Base-by-base conservation (phyloP, 1,140 invertebrate species). In the Gryllus bimaculatus region DNA sequence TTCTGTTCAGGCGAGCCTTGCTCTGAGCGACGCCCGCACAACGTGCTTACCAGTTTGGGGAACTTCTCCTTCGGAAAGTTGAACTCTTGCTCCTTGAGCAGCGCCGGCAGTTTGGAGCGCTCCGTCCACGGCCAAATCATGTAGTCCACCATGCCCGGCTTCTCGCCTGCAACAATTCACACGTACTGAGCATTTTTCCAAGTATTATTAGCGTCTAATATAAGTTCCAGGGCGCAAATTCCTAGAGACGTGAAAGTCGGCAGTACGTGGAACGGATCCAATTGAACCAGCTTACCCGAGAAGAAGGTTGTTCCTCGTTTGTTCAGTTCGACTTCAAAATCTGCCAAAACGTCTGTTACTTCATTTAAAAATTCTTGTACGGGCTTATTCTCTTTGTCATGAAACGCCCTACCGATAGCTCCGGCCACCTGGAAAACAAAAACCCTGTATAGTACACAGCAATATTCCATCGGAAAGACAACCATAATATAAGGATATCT, bases 241-340 rank as follows among this genome's bases (percentile, higher is more conserved):
- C 26, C 26, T 39, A 39, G 26, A 39, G 26, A 39, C 26, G 26
- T 39, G 1, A 39, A 39, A 76, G 39, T 15, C 26, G 13, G 47
- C 4, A 48, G 1, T 76, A 76, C 26, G 26, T 39, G 26, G 26
- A 39, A 39, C 26, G 13, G 18, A 47, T 20, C 76, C 48, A 0
- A 76, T 0, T 18, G 13, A 4, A 54, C n/a, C 39, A 39, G 47
- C 73, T 76, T 83, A 74, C 93, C 93, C 80, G 88, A 89, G 82
- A 93, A 91, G 83, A 91, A 96, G n/a, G 86, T 87, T 7, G 90
- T 91, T 73, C 87, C 88, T 78, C 93, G 88, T 47, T 87, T 87
- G 15, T 82, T 83, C 8, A 95, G 82, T 83, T 94, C 93, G 49
- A 86, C 89, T 83, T 94, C 92, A 82, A 93, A 91, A 8, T 87